A percentile compares a stretch with the other conserved stretches of the same genome.
Evolutionary conservation across 2,113 vertebrate genomes (phyloP).

Genomic region (Protobothrops flavoviridis): DNA sequence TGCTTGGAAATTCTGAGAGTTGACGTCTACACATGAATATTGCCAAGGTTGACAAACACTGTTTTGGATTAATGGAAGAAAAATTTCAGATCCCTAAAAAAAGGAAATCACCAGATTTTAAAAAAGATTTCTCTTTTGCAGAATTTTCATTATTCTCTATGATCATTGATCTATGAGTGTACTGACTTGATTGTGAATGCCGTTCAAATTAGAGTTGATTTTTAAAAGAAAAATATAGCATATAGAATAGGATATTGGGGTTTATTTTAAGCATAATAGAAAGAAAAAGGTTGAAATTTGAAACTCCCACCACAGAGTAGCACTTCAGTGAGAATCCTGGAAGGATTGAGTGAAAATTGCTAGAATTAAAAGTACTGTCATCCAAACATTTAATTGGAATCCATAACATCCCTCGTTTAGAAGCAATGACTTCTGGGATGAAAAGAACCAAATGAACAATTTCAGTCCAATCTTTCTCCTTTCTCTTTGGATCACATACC

Average conservation of each 20-base stretch:
- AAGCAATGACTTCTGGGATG: slow-evolving; percentile 52
- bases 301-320: not conserved
- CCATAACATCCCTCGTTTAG: slow-evolving; percentile 35
- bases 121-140: not conserved
- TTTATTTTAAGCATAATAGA: not conserved
- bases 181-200: not conserved
- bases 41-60: not conserved
- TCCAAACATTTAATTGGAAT: slow-evolving; percentile 37
- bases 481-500: slow-evolving; percentile 46
- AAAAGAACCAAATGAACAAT: slow-evolving; percentile 56
- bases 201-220: not conserved
- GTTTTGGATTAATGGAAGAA: not conserved
- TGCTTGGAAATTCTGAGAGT: not conserved
- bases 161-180: not conserved
- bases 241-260: not conserved
- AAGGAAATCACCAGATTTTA: not conserved
- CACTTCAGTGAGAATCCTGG: not conserved
- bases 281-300: not conserved
- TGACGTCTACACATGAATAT: not conserved
- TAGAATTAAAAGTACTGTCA: slow-evolving; percentile 1
- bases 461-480: slow-evolving; percentile 41
- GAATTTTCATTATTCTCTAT: not conserved
- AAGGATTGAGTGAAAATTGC: not conserved
- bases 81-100: not conserved
- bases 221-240: not conserved